phyloP scores from a whole-genome alignment of 2,888 invertebrate genomes.

The Scaptomyza tumidula region DNA sequence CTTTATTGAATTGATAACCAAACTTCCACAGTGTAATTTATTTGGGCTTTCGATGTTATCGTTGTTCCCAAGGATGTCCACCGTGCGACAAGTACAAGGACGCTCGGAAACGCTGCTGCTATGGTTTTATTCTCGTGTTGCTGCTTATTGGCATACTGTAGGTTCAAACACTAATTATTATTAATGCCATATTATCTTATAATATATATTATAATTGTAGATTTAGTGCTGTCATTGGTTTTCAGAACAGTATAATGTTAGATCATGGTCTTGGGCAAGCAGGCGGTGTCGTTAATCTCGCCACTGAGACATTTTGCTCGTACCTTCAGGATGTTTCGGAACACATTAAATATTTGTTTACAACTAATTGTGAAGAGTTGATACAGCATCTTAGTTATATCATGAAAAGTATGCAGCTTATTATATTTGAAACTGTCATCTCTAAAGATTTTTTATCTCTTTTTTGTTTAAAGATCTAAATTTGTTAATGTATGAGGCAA shows the following conservation, averaged over 20 bases:
- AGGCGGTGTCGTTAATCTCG: conserved; percentile 87
- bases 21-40: conserved; percentile 57
- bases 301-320: conserved; percentile 88
- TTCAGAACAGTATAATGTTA: conserved; percentile 94
- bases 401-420: conserved; percentile 86
- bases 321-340: conserved; percentile 89
- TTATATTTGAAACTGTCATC: background rate
- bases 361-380: conserved; percentile 90
- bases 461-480: background rate
- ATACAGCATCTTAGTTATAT: conserved; percentile 87
- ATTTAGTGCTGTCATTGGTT: conserved; percentile 95
- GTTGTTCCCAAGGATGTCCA: conserved; percentile 89
- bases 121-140: conserved; percentile 90
- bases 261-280: conserved; percentile 89
- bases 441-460: too few species aligned
- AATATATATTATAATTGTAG: conserved; percentile 84
- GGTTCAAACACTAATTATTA: background rate
- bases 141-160: conserved; percentile 88
- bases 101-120: conserved; percentile 90
- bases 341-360: conserved; percentile 90
- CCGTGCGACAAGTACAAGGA: conserved; percentile 94
- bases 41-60: conserved; percentile 93
- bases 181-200: background rate
- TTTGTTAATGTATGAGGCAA: background rate
- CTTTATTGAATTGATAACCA: too few species aligned